Base-by-base conservation (phyloP, 1,140 invertebrate genomes). In the Gryon sp. region DNA sequence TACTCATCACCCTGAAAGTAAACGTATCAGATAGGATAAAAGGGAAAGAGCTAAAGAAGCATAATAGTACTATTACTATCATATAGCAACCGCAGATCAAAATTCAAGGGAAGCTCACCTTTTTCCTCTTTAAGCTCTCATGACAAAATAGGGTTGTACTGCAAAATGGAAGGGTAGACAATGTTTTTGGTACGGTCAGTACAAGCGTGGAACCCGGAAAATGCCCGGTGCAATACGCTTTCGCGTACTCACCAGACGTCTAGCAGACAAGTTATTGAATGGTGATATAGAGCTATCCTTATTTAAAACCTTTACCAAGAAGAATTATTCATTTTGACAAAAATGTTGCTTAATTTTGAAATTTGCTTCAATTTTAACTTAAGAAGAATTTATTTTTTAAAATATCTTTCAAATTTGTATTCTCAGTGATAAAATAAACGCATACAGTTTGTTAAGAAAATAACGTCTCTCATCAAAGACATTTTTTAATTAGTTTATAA, bases 11-110 rank as follows among this genome's bases (percentile, higher is more conserved):
- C 63, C 72, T 40, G 55, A 75, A 62, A 55, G 72, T 75, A 76
- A 76, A 76, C 73, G 63, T 63, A 26, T 62, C 55, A 28, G 26
- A 45, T 9, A 20, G 43, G 55, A 75, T 75, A 34, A 76, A 70
- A 63, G 63, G 65, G 50, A 26, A 53, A 15, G 60, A 63, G 65
- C 55, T 57, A 53, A 69, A 76, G 63, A 57, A 69, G 73, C 62
- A 32, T 76, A 76, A 76, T 70, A 38, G 57, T 65, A 48, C 73
- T 69, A 63, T 69, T 63, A 63, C 73, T 59, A 65, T 76, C 73
- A 22, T n/a, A n/a, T 59, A 52, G 73, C 45, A 12, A 76, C 73
- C 73, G 52, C 73, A 65, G 72, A 77, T 72, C 75, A 77, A 77
- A 77, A 72, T 72, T 77, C 52, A 53, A 62, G 75, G 60, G 60